A percentile compares a stretch with the other conserved stretches of the same genome.
phyloP scores from a whole-genome alignment of 2,888 invertebrate species.

The Cyclophora albipunctata region DNA sequence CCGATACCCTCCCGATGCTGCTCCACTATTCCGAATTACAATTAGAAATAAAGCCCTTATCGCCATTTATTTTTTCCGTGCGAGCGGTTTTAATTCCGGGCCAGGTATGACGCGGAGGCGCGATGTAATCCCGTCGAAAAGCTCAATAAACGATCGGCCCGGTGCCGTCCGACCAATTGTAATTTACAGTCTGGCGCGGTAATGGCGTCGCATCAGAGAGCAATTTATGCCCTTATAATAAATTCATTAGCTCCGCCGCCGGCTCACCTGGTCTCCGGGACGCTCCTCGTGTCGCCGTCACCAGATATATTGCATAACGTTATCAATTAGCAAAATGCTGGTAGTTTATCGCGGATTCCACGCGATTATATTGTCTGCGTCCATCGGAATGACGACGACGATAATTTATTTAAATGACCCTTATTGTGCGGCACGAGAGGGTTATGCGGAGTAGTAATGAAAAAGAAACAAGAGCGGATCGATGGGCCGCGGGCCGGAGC shows the following conservation, averaged over 20 bases:
- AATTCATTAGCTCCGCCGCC: constrained; percentile 59
- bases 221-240: constrained; percentile 74
- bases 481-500: constrained; percentile 3
- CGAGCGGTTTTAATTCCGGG: constrained; percentile 6
- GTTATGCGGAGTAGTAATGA: constrained; percentile 5
- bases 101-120: constrained; percentile 8
- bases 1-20: constrained; percentile 7
- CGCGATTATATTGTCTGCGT: constrained; percentile 8
- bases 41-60: constrained; percentile 37
- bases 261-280: neutral
- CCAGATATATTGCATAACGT: constrained; percentile 10
- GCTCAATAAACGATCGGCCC: constrained; percentile 57
- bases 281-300: constrained; percentile 13
- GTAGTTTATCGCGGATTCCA: constrained; percentile 5
- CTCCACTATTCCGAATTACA: constrained; percentile 56
- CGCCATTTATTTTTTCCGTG: constrained; percentile 20
- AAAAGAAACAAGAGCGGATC: constrained; percentile 8
- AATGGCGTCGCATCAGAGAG: constrained; percentile 69
- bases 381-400: neutral
- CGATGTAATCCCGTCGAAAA: constrained; percentile 46
- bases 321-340: constrained; percentile 12
- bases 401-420: constrained; percentile 6
- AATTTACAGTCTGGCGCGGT: constrained; percentile 63
- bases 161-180: constrained; percentile 55
- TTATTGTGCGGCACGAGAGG: constrained; percentile 1